Conservation (phyloP, 2,797 vertebrate genomes). For the Vipera latastei region DNA sequence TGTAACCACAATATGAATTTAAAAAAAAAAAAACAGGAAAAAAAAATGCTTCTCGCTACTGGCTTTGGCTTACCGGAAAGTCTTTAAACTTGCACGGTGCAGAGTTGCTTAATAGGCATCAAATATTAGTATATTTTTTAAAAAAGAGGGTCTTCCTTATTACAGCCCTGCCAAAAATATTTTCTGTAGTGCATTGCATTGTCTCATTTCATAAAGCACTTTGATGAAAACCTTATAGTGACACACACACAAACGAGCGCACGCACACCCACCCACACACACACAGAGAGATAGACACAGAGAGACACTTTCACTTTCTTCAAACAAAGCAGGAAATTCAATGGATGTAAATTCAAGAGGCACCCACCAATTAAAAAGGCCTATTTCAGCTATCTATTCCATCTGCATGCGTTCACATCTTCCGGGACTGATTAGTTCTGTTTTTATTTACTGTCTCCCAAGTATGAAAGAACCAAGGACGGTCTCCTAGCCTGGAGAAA, state of each 20-base stretch:
- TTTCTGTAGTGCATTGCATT: background rate
- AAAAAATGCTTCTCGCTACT: background rate
- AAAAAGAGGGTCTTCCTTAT: background rate
- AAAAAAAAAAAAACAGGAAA: too few species aligned
- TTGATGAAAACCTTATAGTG: background rate
- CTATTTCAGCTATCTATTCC: background rate
- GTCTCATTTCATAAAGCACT: background rate
- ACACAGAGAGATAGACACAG: background rate
- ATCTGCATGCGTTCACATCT: background rate
- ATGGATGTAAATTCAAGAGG: background rate
- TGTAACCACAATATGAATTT: background rate
- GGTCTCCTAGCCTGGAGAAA: background rate
- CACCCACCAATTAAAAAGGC: background rate
- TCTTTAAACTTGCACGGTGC: background rate
- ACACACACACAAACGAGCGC: too few species aligned
- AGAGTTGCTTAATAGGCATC: background rate
- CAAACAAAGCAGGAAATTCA: background rate
- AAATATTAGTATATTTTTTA: background rate
- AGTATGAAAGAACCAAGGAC: background rate
- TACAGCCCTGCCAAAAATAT: background rate
- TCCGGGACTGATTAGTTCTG: background rate
- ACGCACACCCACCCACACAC: too few species aligned
- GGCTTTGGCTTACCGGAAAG: background rate
- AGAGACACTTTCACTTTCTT: background rate
- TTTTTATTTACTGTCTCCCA: background rate